These are phyloP conservation scores for Peromyscus polionotus DNA, from an alignment of 2,113 vertebrate genomes.

Conservation along the genomic window DNA sequence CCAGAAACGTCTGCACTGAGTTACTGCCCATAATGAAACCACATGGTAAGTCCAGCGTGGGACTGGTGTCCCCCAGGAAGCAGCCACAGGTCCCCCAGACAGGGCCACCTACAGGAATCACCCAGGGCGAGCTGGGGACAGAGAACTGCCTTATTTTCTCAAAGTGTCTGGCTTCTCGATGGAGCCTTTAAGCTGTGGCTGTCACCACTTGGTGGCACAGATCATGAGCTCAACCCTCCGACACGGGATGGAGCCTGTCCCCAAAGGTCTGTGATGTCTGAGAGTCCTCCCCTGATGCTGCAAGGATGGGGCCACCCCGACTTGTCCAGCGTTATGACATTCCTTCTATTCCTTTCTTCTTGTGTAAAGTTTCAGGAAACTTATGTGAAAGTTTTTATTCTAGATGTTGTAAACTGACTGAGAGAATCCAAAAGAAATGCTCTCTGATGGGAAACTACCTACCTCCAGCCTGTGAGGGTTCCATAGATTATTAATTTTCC, in stretches of 20 bases:
- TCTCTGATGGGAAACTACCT: not conserved
- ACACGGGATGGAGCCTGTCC: not conserved
- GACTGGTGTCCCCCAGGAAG: not conserved
- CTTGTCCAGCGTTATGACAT: not conserved
- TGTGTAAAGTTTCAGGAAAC: not conserved
- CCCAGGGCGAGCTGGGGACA: fast-evolving
- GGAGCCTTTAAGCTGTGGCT: not conserved
- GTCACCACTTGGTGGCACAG: not conserved
- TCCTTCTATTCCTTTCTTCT: not conserved
- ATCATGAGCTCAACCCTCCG: not conserved
- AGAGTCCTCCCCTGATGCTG: not conserved
- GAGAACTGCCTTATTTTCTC: not conserved
- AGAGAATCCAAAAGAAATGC: not conserved
- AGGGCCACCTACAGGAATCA: not conserved
- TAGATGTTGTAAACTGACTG: not conserved
- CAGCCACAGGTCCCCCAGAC: not conserved
- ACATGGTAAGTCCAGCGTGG: conserved; percentile 88
- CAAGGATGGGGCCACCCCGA: no score
- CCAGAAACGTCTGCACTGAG: conserved; percentile 91
- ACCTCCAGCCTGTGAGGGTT: not conserved
- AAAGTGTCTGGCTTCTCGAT: not conserved
- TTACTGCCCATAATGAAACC: conserved; percentile 95
- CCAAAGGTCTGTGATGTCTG: not conserved
- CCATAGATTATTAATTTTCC: not conserved
- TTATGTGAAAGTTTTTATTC: not conserved